phyloP scores from a whole-genome alignment of 2,113 vertebrate genomes.

The Toxostoma redivivum region DNA sequence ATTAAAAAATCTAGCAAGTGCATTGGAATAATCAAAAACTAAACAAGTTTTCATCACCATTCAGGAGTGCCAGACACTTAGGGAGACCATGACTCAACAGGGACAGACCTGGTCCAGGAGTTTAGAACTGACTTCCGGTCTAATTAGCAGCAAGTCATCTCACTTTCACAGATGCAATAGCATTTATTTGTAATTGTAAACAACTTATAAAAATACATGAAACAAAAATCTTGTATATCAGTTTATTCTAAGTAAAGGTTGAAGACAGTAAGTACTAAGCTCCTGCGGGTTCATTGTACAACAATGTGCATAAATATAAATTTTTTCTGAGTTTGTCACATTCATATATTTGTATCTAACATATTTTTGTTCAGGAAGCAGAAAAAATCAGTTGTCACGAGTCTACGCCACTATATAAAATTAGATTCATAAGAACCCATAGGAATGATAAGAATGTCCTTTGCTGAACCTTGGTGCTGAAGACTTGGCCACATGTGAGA shows the following conservation, averaged over 20 bases:
- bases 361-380: neutral
- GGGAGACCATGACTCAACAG: neutral
- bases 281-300: neutral
- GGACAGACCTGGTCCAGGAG: neutral
- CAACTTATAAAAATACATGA: neutral
- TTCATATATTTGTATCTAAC: neutral
- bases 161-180: neutral
- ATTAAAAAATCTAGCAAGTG: neutral
- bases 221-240: neutral
- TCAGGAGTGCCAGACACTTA: neutral
- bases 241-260: neutral
- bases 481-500: neutral
- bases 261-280: neutral
- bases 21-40: neutral
- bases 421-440: neutral
- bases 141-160: neutral
- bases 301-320: neutral
- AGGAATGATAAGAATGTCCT: conserved; percentile 29
- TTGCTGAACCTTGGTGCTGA: neutral
- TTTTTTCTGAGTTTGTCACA: neutral
- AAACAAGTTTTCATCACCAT: neutral
- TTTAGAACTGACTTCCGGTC: neutral
- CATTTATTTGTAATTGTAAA: neutral
- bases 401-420: neutral
- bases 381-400: neutral